Evolutionary conservation across 2,113 vertebrate genomes (phyloP).

Genomic region (Syngnathoides biaculeatus): DNA sequence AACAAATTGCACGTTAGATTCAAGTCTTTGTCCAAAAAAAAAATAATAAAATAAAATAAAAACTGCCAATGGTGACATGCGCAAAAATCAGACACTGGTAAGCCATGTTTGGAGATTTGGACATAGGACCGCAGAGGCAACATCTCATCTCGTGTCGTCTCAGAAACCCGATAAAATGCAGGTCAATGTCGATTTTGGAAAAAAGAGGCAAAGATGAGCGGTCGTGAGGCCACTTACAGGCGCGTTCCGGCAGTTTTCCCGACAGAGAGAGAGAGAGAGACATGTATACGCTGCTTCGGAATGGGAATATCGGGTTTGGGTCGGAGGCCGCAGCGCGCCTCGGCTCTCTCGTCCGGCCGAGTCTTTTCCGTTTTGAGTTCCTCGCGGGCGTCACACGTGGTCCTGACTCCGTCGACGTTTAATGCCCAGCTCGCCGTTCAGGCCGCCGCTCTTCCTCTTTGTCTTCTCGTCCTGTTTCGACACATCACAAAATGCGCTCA

Average conservation of each 20-base stretch:
- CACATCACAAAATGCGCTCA: slow-evolving; percentile 9
- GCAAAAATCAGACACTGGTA: slow-evolving; percentile 18
- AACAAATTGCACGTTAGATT: slow-evolving; percentile 54
- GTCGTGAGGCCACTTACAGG: slow-evolving; percentile 20
- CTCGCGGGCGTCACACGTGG: slow-evolving; percentile 23
- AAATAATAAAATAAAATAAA: too few species aligned
- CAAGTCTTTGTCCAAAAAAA: slow-evolving; percentile 54
- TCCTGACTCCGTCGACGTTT: slow-evolving; percentile 71
- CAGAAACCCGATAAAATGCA: slow-evolving; percentile 21
- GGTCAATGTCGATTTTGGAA: slow-evolving; percentile 18
- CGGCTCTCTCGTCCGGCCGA: slow-evolving; percentile 33
- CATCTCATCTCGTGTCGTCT: slow-evolving; percentile 40
- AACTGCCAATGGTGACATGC: slow-evolving; percentile 38
- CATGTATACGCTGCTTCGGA: slow-evolving; percentile 43
- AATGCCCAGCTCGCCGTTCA: slow-evolving; percentile 55
- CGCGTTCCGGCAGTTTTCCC: slow-evolving; percentile 12
- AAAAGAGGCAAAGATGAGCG: neutral
- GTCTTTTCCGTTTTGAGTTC: slow-evolving; percentile 28
- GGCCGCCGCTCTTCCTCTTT: slow-evolving; percentile 59
- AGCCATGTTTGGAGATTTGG: slow-evolving; percentile 22
- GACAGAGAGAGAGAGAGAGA: slow-evolving; percentile 23
- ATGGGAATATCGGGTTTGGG: slow-evolving; percentile 48
- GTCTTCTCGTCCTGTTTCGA: slow-evolving; percentile 50
- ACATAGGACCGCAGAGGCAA: slow-evolving; percentile 38
- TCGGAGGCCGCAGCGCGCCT: slow-evolving; percentile 42